Evolutionary conservation across 1,140 invertebrate species (phyloP), one percentile per base, ranked within the genome.

Genomic region (Grapholita molesta): DNA sequence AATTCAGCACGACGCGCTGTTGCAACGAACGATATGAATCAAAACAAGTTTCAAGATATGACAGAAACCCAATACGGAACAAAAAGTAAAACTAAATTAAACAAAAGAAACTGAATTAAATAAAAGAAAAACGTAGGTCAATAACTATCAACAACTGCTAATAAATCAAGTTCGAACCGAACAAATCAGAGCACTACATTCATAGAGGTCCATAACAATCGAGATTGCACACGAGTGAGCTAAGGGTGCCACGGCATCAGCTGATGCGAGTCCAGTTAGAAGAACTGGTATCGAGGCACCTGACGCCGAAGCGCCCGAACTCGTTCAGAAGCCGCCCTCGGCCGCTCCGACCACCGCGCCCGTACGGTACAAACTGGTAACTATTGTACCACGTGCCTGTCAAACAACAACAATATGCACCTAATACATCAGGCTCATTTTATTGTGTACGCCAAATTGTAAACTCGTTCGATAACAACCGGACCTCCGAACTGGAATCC

Each of bases 241-340:
- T 73, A 74, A 77, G 76, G 73, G 71, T 73, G 72, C 69, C 71
- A 73, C 76, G 76, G 73, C 71, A 88, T 83, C 89, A 89, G 89
- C 87, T 91, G 87, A 86, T 88, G 74, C 76, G 73, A 86, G 80
- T 89, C 86, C 87, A 89, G 89, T 89, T 89, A 91, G 87, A 91
- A 85, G 86, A 91, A 89, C 89, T 76, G 81, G 89, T 90, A 88
- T 87, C 79, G 86, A 85, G 85, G 83, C 89, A 91, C 86, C 86
- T 89, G 86, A 88, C 80, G 83, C 72, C 83, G 84, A 86, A 87
- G 84, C 83, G 87, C 74, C 83, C 82, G 83, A 90, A 91, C 89
- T 89, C 75, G 89, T 91, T 90, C 84, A 85, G 83, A 82, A 86
- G 80, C 82, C 74, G 82, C 84, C 78, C 82, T 80, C 75, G 68